Percentiles rank a stretch among this genome's conserved stretches.
Conservation (phyloP, 2,113 vertebrate species). For the Ctenomys sociabilis region DNA sequence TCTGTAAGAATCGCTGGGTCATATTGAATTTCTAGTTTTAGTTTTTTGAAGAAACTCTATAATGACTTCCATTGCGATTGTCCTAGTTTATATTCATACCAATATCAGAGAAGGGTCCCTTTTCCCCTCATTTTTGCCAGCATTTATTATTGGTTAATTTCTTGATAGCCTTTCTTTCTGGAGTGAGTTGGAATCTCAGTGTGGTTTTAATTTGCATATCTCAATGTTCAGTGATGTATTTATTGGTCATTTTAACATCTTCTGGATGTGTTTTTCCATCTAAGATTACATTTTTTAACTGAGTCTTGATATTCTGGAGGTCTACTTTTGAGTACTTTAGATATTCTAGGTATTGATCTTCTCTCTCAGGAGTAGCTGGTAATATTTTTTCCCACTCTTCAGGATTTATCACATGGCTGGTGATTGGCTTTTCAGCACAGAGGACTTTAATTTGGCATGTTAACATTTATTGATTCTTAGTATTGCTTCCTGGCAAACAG, state of each 20-base stretch:
- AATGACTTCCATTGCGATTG: neutral
- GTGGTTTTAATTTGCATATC: neutral
- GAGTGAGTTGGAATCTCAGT: neutral
- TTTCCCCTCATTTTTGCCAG: neutral
- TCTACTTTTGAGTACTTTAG: neutral
- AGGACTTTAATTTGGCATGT: neutral
- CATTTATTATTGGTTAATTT: neutral
- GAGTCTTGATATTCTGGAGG: neutral
- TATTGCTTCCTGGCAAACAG: neutral
- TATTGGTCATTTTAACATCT: neutral
- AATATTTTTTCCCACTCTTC: neutral
- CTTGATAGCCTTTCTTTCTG: neutral
- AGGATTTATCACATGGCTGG: neutral
- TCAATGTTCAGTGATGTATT: neutral
- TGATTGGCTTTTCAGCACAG: neutral
- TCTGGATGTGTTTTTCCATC: neutral
- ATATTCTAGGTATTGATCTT: neutral
- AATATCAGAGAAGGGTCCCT: neutral
- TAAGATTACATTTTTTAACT: neutral
- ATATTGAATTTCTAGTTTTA: neutral
- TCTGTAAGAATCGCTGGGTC: neutral
- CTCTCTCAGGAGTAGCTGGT: neutral
- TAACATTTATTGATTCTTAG: neutral
- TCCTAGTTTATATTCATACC: neutral
- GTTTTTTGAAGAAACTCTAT: neutral